phyloP scores from a whole-genome alignment of 2,797 vertebrate genomes.

The Pseudopleuronectes americanus region DNA sequence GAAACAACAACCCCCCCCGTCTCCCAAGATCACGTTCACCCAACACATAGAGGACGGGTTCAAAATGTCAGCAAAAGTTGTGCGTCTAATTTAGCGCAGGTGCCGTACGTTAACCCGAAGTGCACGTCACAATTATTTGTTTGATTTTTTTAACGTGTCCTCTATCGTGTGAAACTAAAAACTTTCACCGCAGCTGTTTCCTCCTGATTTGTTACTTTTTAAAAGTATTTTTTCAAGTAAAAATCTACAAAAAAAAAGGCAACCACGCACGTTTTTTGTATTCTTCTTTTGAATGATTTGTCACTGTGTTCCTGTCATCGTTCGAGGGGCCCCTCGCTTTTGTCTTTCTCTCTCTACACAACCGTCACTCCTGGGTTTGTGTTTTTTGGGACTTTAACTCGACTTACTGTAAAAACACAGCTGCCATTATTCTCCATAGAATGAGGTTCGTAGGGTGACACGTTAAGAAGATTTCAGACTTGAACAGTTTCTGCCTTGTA shows the following conservation, averaged over 20 bases:
- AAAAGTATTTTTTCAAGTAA: constrained; percentile 87
- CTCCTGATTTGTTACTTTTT: constrained; percentile 85
- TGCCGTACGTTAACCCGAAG: background rate
- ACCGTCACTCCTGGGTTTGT: background rate
- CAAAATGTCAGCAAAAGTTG: constrained; percentile 7
- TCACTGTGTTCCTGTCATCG: constrained; percentile 19
- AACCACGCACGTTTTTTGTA: constrained; percentile 74
- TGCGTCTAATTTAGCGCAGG: constrained; percentile 1
- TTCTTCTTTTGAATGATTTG: constrained; percentile 68
- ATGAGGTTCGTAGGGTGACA: background rate
- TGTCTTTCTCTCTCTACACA: background rate
- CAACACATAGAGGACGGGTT: constrained; percentile 5
- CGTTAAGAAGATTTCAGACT: constrained; percentile 5
- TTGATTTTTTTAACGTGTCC: background rate
- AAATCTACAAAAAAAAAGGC: constrained; percentile 72
- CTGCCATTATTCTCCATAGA: background rate
- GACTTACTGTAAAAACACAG: background rate
- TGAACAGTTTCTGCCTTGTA: constrained; percentile 11
- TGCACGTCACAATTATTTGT: background rate
- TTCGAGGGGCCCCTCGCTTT: constrained; percentile 36
- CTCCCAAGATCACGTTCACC: constrained; percentile 48
- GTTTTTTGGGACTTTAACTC: no score
- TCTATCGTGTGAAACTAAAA: background rate
- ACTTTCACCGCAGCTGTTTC: constrained; percentile 62
- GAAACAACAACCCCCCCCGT: background rate